A percentile compares a stretch with the other conserved stretches of the same genome.
These are phyloP conservation scores for Ophiodon elongatus DNA, from an alignment of 2,113 vertebrate species.

Conservation along the genomic window DNA sequence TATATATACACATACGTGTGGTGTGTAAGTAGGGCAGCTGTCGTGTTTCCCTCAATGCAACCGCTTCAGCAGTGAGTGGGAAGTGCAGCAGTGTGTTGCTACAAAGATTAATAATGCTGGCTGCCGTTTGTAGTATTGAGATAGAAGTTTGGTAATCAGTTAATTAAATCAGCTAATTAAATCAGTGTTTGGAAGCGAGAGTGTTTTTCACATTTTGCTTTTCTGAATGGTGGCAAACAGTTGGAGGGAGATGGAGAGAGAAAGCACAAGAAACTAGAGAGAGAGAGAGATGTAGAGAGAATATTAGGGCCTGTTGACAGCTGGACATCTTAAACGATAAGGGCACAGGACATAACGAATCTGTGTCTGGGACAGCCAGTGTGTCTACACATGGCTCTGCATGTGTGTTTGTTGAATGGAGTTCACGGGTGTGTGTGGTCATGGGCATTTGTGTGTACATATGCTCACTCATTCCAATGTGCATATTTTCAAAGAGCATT, in stretches of 20 bases:
- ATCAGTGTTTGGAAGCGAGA: conserved; percentile 78
- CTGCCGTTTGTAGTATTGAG: conserved; percentile 75
- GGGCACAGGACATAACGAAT: conserved; percentile 16
- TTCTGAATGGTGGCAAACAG: conserved; percentile 72
- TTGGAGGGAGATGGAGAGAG: conserved; percentile 21
- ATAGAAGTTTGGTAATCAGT: conserved; percentile 82
- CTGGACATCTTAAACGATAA: conserved; percentile 48
- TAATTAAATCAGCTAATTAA: conserved; percentile 85
- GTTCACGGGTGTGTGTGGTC: conserved; percentile 7
- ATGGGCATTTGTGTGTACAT: background rate
- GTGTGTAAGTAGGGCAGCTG: conserved; percentile 72
- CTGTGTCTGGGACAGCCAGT: background rate
- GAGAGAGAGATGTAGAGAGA: conserved; percentile 23
- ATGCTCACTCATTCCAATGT: background rate
- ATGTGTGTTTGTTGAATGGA: background rate
- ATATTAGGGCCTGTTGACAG: conserved; percentile 71
- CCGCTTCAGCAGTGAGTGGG: conserved; percentile 62
- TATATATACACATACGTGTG: no score
- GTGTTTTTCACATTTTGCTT: conserved; percentile 74
- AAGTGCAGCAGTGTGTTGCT: conserved; percentile 59
- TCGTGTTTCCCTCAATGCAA: conserved; percentile 49
- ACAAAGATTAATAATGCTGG: conserved; percentile 72
- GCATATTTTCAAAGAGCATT: conserved; percentile 32
- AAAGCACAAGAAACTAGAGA: background rate
- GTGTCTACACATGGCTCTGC: conserved; percentile 3